phyloP scores from a whole-genome alignment of 2,888 invertebrate species.

The Dexiosoma caninum region DNA sequence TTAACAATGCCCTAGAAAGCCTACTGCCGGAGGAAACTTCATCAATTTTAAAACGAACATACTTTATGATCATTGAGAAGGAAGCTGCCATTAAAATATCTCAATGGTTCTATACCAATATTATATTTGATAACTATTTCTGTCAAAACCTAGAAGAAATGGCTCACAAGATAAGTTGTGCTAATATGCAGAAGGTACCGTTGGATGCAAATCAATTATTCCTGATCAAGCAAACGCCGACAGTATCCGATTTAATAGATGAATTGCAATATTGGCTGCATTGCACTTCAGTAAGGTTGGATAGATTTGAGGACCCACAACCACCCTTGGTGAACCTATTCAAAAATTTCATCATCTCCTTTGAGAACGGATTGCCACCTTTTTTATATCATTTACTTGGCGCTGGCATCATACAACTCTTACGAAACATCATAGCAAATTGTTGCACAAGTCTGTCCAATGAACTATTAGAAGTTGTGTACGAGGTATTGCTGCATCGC shows the following conservation, averaged over 20 bases:
- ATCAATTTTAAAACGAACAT: conserved; percentile 78
- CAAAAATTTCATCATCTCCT: conserved; percentile 63
- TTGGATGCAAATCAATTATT: conserved; percentile 65
- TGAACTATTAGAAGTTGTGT: conserved; percentile 66
- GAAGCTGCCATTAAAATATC: conserved; percentile 79
- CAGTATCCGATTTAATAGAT: conserved; percentile 71
- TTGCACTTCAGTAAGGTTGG: conserved; percentile 69
- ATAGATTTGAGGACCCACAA: conserved; percentile 64
- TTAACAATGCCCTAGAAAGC: conserved; percentile 75
- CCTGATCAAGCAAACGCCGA: conserved; percentile 62
- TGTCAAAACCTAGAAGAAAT: conserved; percentile 69
- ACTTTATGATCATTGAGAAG: conserved; percentile 78
- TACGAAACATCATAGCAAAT: conserved; percentile 72
- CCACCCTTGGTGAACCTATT: conserved; percentile 65
- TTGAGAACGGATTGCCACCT: conserved; percentile 70
- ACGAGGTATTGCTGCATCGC: conserved; percentile 65
- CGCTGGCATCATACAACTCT: conserved; percentile 69
- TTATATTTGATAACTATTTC: conserved; percentile 70
- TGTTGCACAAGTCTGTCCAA: conserved; percentile 67
- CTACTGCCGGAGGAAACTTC: conserved; percentile 80
- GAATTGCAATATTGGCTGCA: conserved; percentile 74
- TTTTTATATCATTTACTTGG: conserved; percentile 72
- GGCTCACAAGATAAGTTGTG: conserved; percentile 68
- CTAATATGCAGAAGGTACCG: conserved; percentile 62
- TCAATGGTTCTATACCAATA: conserved; percentile 80